Evolutionary conservation across 2,797 vertebrate species (phyloP).

Genomic region (Pyrocephalus nanus): DNA sequence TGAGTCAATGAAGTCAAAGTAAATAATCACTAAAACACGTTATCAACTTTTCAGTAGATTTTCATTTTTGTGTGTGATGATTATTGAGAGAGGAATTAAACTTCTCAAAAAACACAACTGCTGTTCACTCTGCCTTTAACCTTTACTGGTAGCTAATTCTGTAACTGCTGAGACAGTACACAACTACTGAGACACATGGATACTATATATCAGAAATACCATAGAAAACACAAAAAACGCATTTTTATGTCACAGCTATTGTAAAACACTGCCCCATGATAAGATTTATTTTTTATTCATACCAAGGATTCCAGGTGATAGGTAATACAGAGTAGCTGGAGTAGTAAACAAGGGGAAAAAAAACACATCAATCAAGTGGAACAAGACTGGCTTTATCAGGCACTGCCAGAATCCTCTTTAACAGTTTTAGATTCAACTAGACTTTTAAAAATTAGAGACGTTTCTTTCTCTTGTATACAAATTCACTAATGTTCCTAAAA

Average conservation of each 20-base stretch:
- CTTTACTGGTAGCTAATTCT: neutral
- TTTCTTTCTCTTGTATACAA: neutral
- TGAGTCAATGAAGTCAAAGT: neutral
- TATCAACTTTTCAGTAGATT: neutral
- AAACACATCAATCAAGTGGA: neutral
- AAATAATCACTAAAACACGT: neutral
- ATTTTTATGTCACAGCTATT: neutral
- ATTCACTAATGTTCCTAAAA: neutral
- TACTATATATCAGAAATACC: neutral
- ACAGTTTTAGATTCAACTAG: neutral
- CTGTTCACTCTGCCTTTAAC: neutral
- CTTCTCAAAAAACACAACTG: neutral
- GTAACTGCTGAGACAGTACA: neutral
- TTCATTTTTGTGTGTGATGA: neutral
- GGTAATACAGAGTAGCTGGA: neutral
- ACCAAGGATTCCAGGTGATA: neutral
- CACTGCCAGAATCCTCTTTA: neutral
- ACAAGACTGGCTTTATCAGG: neutral
- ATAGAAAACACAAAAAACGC: neutral
- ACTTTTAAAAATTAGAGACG: neutral
- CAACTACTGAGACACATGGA: neutral
- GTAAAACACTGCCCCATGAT: neutral
- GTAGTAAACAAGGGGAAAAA: neutral
- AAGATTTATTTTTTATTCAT: neutral
- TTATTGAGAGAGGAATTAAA: neutral